Conservation (phyloP, 2,113 vertebrate genomes). For the Lepus europaeus region DNA sequence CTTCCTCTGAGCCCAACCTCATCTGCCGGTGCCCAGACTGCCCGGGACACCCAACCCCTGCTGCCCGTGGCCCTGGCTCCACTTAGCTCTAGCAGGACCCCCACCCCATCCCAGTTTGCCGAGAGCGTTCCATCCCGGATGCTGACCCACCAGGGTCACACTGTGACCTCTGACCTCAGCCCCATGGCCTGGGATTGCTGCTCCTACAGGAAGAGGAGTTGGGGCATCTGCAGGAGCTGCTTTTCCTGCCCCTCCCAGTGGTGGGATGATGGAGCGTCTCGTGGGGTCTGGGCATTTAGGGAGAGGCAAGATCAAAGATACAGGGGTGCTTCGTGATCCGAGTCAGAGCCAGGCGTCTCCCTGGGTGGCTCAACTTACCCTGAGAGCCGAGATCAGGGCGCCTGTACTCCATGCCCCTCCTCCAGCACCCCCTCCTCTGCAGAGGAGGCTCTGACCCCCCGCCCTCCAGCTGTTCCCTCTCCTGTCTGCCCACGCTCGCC, state of each 20-base stretch:
- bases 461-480: neutral
- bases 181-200: neutral
- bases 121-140: neutral
- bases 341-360: neutral
- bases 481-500: neutral
- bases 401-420: neutral
- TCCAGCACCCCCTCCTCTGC: neutral
- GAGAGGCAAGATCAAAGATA: neutral
- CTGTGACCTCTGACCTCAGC: neutral
- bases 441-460: rapidly evolving
- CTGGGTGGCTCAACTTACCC: conserved; percentile 25
- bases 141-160: neutral
- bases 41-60: neutral
- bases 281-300: neutral
- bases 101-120: neutral
- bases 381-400: neutral
- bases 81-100: neutral
- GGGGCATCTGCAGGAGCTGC: neutral
- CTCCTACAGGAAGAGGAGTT: neutral
- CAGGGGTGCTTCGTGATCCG: neutral
- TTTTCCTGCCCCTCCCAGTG: neutral
- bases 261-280: neutral
- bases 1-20: neutral
- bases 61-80: neutral
- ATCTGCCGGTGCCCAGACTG: neutral